Base-by-base conservation (phyloP, 2,797 vertebrate species). In the Babyrousa celebensis region DNA sequence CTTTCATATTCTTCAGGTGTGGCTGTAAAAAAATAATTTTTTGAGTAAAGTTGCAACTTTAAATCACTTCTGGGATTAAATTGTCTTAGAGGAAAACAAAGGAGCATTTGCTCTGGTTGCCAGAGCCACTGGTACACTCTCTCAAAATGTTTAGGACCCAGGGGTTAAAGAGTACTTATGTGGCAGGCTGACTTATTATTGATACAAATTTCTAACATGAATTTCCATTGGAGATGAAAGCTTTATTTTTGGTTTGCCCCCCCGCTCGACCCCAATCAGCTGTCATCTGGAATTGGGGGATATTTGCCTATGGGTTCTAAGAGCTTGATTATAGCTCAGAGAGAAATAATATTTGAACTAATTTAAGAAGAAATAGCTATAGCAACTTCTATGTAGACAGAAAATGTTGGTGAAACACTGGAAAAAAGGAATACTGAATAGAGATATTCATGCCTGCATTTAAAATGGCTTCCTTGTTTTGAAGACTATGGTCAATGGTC, bases 51-150 rank as follows among this genome's bases (percentile, higher is more conserved):
- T 36, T 36, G 36, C 79, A 85, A 96, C 70, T 95, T 89, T 93
- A 96, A 96, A 95, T 97, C 77, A 95, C 96, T 86, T 96, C 36
- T 89, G 84, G 84, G 92, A 97, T 54, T 94, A 91, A 4, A 79
- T 36, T 56, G 88, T 87, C 87, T 92, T 52, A 74, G 52, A 96
- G 15, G 80, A 91, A 83, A 94, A 92, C 58, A 91, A 48, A 58
- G 8, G 40, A 36, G 40, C 6, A 88, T 82, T 95, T 96, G 91
- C 96, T 93, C 96, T 96, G 75, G 80, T 83, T 36, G n/a, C 75
- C 56, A 82, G 63, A 96, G 32, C 54, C 60, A 92, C 54, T 6
- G 4, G 16, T 3, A 7, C 20, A 36, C 54, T 25, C 84, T 92
- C 62, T 89, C 71, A 63, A 97, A 95, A 92, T 84, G 48, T 65